These are phyloP conservation scores for Daphoenositta chrysoptera DNA, from an alignment of 2,113 vertebrate species.

Conservation along the genomic window DNA sequence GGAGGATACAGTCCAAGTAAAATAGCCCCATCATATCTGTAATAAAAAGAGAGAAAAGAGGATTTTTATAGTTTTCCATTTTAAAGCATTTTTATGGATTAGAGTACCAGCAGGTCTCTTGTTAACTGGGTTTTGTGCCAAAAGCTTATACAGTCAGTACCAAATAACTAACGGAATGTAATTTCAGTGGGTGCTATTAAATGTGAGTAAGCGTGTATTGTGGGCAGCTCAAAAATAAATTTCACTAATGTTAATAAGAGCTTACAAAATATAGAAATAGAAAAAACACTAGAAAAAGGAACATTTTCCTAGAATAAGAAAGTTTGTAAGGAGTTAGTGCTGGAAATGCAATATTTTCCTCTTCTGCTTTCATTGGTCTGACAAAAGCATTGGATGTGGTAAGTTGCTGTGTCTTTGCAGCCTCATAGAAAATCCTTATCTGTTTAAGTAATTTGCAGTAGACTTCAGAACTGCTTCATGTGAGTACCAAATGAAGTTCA, in stretches of 20 bases:
- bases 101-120: neutral
- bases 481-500: neutral
- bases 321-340: neutral
- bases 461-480: neutral
- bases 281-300: neutral
- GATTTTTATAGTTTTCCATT: neutral
- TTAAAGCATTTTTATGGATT: neutral
- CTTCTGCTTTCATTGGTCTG: neutral
- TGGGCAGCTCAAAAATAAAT: neutral
- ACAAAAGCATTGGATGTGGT: neutral
- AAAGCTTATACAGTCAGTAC: neutral
- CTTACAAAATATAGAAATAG: neutral
- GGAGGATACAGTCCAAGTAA: neutral
- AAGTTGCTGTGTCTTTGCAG: neutral
- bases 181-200: neutral
- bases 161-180: neutral
- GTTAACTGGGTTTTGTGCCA: neutral
- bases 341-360: neutral
- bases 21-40: neutral
- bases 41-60: neutral
- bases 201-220: neutral
- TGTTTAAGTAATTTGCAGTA: neutral
- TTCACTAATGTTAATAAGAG: neutral
- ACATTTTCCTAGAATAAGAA: neutral
- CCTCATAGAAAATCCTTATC: neutral